Base-by-base conservation (phyloP, 2,113 vertebrate genomes). In the Pseudorectes ferrugineus region DNA sequence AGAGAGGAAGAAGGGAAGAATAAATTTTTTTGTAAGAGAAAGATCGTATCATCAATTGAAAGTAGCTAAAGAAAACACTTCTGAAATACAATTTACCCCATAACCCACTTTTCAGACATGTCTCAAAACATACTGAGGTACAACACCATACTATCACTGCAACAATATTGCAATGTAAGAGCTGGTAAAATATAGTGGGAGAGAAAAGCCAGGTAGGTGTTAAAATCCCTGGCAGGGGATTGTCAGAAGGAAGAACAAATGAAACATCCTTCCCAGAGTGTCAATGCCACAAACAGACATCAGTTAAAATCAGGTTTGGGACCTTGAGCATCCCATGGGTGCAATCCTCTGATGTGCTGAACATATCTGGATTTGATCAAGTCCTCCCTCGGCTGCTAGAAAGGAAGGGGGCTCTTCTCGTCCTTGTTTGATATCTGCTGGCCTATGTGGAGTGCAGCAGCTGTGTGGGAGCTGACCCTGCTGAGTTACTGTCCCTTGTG, bases 401-500 rank as follows among this genome's bases (percentile, higher is more conserved):
- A 75, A 26, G 16, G 33, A 20, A 67, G 6, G 1, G 10, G 3
- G 9, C 18, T 65, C 9, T n/a, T 51, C 40, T 43, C 36, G 13
- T 54, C 51, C 20, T 85, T 68, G 24, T 68, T 40, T 67, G 31
- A 18, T 31, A 35, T 54, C 26, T 54, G 14, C 38, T 65, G 54
- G 24, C 4, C 10, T 2, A 0, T 11, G 13, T 26, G n/a, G 52
- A 67, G 20, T 16, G 48, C 36, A 43, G 52, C 17, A 42, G 31
- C 0, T 33, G 24, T 10, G 22, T 36, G 36, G 12, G 31, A 82
- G n/a, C 29, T 48, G 54, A n/a, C 10, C 24, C 29, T 55, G 33
- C 5, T 0, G 0, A 22, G 15, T 29, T 5, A 4, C 2, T 45
- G 28, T 46, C 12, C 21, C 33, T 46, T 25, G 5, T 40, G n/a